Evolutionary conservation across 2,113 vertebrate genomes (phyloP), one percentile per base, ranked within the genome.

Genomic region (Clarias batrachus): DNA sequence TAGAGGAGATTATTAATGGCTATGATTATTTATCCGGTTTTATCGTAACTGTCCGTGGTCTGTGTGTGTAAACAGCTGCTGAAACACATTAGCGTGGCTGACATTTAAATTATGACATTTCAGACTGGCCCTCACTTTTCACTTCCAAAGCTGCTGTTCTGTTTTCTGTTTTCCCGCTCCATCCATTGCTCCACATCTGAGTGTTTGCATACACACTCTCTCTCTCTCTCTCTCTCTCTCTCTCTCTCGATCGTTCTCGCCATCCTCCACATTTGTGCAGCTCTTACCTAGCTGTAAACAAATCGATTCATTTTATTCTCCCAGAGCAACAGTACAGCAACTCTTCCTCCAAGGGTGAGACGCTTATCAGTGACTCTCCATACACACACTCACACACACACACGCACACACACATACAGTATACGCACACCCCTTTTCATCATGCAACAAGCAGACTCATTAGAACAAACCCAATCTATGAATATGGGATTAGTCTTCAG

Each of bases 391-490:
- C 76, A 54, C 81, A n/a, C 59, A 52, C 65, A n/a, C 79, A 54
- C 82, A 63, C 70, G 37, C 84, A 25, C 59, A 37, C 60, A 60
- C 79, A 54, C 82, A 37, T 37, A 37, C 33, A 37, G 33, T 37
- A 37, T 37, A 37, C 68, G 27, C 77, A 27, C 84, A 56, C 65
- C 13, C 48, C 41, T 85, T 37, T 71, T 79, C 65, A 37, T 62
- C 25, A 59, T 74, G 23, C 85, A 86, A 90, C 81, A 83, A 91
- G 82, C 70, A 81, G 48, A 60, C 87, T 88, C 87, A 91, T 89
- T 89, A 88, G 82, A 88, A 82, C 79, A 83, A 85, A 82, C 79
- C 79, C 85, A 79, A 81, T 77, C 27, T 85, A 27, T 87, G 82
- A 87, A 87, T 85, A 84, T 66, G 60, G 48, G 85, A 76, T 88